Evolutionary conservation across 2,797 vertebrate genomes (phyloP), one percentile per base, ranked within the genome.

Genomic region (Hippoglossus hippoglossus): DNA sequence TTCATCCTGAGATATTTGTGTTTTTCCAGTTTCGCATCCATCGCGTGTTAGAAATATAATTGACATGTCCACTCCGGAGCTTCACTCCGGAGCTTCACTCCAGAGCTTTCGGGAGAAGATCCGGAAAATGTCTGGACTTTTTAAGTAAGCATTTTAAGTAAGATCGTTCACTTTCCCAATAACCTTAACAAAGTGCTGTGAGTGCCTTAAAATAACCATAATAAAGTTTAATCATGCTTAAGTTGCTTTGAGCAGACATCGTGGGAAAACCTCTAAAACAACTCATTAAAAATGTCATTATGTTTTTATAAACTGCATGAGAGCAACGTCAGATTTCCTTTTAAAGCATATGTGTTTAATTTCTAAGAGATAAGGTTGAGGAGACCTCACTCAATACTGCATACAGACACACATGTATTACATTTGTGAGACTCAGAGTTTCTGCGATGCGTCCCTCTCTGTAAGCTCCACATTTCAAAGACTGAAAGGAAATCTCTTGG

Each of bases 381-480:
- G 26, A 28, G 10, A 28, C 25, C 25, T 16, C 7, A 19, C 11
- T 18, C 18, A 46, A 7, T 19, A 46, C 15, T 19, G 16, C 4
- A 5, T 16, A 46, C 15, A 8, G 41, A 13, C 16, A 5, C 41
- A 44, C 41, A 18, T 0, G 31, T 11, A 34, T 34, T 34, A 18
- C 16, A 44, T 18, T 18, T 7, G 18, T 19, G 44, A 19, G 44
- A 46, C 5, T 46, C 18, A n/a, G 18, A 16, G 28, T 74, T 60
- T 56, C 51, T 36, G 58, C 75, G 28, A 71, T 71, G 51, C 55
- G 19, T 67, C 61, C 59, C 41, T 58, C 69, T 69, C 25, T 26
- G 22, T 41, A 50, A 81, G 58, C 36, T 67, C 75, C 34, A 53
- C 51, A 70, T 70, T 74, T 78, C 71, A 77, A 74, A 70, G 70